Percentiles rank a stretch among this genome's conserved stretches.
phyloP scores from a whole-genome alignment of 2,113 vertebrate species.

The Edolisoma coerulescens region DNA sequence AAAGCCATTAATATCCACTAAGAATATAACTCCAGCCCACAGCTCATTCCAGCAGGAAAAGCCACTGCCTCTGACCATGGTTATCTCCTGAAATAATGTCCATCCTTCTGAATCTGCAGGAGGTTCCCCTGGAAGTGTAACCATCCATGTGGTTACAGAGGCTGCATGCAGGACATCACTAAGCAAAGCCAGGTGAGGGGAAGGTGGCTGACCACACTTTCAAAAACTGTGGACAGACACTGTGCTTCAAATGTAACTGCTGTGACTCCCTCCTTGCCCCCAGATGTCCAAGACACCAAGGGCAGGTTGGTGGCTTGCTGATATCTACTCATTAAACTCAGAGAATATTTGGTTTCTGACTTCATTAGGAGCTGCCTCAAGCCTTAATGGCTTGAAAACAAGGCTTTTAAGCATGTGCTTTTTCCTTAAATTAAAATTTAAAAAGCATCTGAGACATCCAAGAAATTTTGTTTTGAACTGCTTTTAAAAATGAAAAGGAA shows the following conservation, averaged over 20 bases:
- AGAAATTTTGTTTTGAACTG: not conserved
- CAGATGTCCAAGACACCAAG: not conserved
- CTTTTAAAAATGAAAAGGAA: not conserved
- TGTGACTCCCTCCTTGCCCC: not conserved
- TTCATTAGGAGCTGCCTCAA: not conserved
- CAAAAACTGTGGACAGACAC: not conserved
- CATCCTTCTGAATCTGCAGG: not conserved
- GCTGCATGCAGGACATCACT: rapidly evolving
- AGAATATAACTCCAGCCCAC: not conserved
- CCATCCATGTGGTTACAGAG: not conserved
- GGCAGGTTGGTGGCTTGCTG: not conserved
- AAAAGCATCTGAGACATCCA: not conserved
- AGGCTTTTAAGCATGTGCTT: not conserved
- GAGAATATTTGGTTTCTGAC: not conserved
- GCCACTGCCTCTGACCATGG: not conserved
- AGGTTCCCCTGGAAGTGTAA: not conserved
- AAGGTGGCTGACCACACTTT: not conserved
- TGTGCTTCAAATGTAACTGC: not conserved
- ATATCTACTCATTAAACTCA: not conserved
- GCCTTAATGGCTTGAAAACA: not conserved
- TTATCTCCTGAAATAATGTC: not conserved
- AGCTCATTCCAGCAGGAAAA: not conserved
- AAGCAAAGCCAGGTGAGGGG: not conserved
- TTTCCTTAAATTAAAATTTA: not conserved
- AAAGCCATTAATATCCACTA: not conserved